phyloP scores from a whole-genome alignment of 2,888 invertebrate genomes.

The Carterocephalus palaemon region DNA sequence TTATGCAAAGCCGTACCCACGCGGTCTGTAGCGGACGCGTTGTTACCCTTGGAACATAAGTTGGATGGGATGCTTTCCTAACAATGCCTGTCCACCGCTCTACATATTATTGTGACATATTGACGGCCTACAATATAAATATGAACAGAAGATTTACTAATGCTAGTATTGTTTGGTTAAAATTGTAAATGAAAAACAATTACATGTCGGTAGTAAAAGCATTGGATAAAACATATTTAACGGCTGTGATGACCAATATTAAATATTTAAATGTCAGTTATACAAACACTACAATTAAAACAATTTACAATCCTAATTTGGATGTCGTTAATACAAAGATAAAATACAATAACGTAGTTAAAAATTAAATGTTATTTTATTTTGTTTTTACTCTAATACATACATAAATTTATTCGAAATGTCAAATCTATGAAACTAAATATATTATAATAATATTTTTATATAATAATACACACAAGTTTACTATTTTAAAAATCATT shows the following conservation, averaged over 20 bases:
- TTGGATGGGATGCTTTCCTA: too few species aligned
- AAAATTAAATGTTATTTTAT: constrained; percentile 23
- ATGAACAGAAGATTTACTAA: too few species aligned
- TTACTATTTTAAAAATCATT: constrained; percentile 9
- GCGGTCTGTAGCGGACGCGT: too few species aligned
- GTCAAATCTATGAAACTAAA: constrained; percentile 28
- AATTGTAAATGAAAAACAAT: too few species aligned
- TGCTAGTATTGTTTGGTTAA: too few species aligned
- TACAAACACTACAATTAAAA: constrained; percentile 14
- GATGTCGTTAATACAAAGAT: constrained; percentile 28
- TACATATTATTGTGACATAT: too few species aligned
- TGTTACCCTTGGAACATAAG: too few species aligned
- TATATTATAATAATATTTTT: constrained; percentile 12
- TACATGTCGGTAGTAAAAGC: too few species aligned
- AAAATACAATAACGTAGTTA: constrained; percentile 28
- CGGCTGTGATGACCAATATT: not conserved
- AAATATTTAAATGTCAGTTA: not conserved
- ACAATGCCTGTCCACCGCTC: too few species aligned
- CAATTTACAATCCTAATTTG: constrained; percentile 17
- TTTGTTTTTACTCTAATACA: constrained; percentile 29
- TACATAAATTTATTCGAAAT: constrained; percentile 28
- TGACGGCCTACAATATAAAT: too few species aligned
- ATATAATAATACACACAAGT: constrained; percentile 17
- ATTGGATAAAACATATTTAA: not conserved
- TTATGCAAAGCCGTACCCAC: too few species aligned